phyloP scores from a whole-genome alignment of 2,797 vertebrate genomes.

The Sebastes reedi region DNA sequence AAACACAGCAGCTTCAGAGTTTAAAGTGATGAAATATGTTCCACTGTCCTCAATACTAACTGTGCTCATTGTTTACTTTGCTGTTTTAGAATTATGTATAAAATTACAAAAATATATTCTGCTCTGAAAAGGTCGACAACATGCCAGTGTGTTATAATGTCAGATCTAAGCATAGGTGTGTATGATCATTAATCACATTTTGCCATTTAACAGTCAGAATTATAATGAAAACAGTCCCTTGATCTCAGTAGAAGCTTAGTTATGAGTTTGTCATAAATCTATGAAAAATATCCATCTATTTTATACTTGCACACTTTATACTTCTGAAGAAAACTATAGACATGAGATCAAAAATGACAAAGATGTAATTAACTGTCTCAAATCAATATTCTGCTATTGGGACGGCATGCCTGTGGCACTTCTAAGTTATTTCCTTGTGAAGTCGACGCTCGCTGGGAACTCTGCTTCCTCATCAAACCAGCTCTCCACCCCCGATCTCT shows the following conservation, averaged over 20 bases:
- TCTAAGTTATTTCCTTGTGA: conserved; percentile 48
- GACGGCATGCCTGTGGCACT: conserved; percentile 5
- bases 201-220: conserved; percentile 16
- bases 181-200: conserved; percentile 25
- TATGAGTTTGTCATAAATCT: not conserved
- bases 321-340: conserved; percentile 4
- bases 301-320: not conserved
- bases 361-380: conserved; percentile 15
- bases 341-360: conserved; percentile 13
- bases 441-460: conserved; percentile 56
- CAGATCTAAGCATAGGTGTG: conserved; percentile 5
- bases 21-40: conserved; percentile 28
- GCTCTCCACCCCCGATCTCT: conserved; percentile 67
- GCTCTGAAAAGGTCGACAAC: conserved; percentile 31
- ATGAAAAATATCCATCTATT: not conserved
- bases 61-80: not conserved
- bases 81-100: not conserved
- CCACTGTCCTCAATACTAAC: not conserved
- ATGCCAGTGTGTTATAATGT: not conserved
- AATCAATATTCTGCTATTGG: conserved; percentile 24
- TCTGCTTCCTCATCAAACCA: conserved; percentile 68
- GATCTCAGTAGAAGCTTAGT: not conserved
- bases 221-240: not conserved
- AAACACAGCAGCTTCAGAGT: conserved; percentile 11
- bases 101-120: not conserved